Percentiles rank a stretch among this genome's conserved stretches.
phyloP scores from a whole-genome alignment of 2,888 invertebrate species.

The Mantis religiosa region DNA sequence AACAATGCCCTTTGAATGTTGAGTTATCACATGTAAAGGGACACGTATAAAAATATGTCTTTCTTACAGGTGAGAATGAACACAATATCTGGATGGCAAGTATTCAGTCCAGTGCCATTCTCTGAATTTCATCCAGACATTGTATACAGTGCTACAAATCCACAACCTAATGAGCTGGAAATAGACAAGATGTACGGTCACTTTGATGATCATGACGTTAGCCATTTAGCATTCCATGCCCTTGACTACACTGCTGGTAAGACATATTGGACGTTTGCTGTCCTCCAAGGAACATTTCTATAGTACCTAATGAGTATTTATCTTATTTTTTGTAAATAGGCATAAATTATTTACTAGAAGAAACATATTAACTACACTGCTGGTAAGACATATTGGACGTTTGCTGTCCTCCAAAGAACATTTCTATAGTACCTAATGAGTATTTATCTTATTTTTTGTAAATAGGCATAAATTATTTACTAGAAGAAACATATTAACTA shows the following conservation, averaged over 20 bases:
- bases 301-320: too few relatives aligned
- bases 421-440: too few relatives aligned
- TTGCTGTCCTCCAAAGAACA: too few relatives aligned
- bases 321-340: too few relatives aligned
- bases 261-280: not conserved
- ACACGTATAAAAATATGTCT: too few relatives aligned
- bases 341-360: too few relatives aligned
- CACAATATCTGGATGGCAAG: conserved; percentile 81
- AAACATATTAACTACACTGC: conserved; percentile 32
- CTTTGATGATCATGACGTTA: conserved; percentile 70
- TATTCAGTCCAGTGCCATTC: conserved; percentile 90
- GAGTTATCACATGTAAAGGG: too few relatives aligned
- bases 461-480: too few relatives aligned
- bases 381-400: conserved; percentile 46
- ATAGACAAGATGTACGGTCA: conserved; percentile 72
- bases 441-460: too few relatives aligned
- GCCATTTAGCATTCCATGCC: conserved; percentile 76
- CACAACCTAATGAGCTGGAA: conserved; percentile 54
- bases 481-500: too few relatives aligned
- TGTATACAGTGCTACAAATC: conserved; percentile 40
- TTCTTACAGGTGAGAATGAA: conserved; percentile 81
- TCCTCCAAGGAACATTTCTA: too few relatives aligned
- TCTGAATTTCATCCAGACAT: conserved; percentile 77
- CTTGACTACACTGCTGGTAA: conserved; percentile 72
- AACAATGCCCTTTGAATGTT: too few relatives aligned